These are phyloP conservation scores for Carduelis carduelis DNA, from an alignment of 2,797 vertebrate species.

Conservation along the genomic window DNA sequence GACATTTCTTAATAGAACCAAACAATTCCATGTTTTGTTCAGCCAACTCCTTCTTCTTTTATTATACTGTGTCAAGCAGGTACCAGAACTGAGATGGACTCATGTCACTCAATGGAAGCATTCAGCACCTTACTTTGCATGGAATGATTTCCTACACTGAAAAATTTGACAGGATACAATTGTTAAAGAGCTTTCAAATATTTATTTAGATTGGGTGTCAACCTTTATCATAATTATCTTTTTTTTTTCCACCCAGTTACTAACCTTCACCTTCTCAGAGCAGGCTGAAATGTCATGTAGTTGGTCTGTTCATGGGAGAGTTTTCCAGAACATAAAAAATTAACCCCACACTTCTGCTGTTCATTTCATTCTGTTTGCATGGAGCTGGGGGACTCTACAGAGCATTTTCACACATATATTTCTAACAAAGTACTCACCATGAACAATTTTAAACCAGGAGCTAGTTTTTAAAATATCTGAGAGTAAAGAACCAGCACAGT, in stretches of 20 bases:
- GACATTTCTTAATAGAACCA: slow-evolving; percentile 59
- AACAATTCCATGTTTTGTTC: slow-evolving; percentile 45
- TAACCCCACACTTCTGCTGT: not conserved
- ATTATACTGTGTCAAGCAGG: not conserved
- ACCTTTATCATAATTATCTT: not conserved
- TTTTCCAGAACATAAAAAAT: not conserved
- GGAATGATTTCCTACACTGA: not conserved
- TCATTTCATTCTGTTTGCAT: not conserved
- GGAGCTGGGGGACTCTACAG: not conserved
- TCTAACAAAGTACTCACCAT: not conserved
- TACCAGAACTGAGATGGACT: not conserved
- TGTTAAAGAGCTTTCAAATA: not conserved
- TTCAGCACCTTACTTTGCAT: not conserved
- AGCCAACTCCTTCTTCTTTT: not conserved
- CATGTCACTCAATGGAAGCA: not conserved
- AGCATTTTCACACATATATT: not conserved
- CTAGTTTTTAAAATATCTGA: not conserved
- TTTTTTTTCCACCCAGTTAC: not conserved
- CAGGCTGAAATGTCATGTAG: not conserved
- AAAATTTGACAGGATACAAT: not conserved
- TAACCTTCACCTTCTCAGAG: not conserved
- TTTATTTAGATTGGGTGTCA: not conserved
- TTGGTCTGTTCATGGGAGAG: not conserved
- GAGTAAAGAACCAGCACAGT: not conserved
- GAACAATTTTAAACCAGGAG: not conserved